These are phyloP conservation scores for Danio choprae DNA, from an alignment of 2,797 vertebrate genomes.

Conservation along the genomic window DNA sequence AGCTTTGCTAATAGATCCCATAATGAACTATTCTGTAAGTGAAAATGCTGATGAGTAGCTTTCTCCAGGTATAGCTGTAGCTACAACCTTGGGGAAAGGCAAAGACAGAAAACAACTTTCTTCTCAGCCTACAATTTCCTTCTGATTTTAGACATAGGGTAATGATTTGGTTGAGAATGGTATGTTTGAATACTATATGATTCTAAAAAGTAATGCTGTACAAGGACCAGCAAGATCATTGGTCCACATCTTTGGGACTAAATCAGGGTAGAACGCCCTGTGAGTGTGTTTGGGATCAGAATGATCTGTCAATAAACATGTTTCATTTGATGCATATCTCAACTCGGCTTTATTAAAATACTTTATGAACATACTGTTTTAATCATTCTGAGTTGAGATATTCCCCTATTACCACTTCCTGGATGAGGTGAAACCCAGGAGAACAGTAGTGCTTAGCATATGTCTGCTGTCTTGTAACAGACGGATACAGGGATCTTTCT, in stretches of 20 bases:
- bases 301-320: neutral
- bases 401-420: neutral
- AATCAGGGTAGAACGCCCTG: neutral
- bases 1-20: neutral
- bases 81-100: neutral
- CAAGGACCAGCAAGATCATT: neutral
- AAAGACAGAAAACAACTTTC: neutral
- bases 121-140: neutral
- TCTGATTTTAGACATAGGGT: neutral
- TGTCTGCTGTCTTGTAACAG: conserved; percentile 2
- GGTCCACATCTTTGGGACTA: neutral
- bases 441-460: neutral
- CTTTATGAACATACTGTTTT: conserved; percentile 1
- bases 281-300: neutral
- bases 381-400: neutral
- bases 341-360: too few species aligned
- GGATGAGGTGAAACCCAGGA: conserved; percentile 17
- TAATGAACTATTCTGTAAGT: neutral
- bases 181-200: neutral
- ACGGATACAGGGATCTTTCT: neutral
- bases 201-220: neutral
- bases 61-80: neutral
- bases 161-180: neutral
- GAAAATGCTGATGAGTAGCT: neutral
- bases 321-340: neutral